Evolutionary conservation across 2,888 invertebrate genomes (phyloP).

Genomic region (Theretra japonica): DNA sequence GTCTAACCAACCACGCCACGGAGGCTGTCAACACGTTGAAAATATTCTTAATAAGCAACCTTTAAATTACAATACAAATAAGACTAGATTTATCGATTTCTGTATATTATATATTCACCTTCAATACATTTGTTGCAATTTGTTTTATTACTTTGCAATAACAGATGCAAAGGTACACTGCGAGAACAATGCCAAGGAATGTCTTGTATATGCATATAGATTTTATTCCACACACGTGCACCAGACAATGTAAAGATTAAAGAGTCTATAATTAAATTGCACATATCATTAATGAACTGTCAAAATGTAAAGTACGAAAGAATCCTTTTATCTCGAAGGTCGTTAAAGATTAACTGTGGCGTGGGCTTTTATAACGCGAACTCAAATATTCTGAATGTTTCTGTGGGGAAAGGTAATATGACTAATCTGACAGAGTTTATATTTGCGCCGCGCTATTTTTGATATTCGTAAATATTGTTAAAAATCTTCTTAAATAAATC

Average conservation of each 20-base stretch:
- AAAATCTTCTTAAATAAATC: background rate
- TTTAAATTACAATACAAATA: too few species aligned
- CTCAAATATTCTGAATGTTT: slow-evolving; percentile 17
- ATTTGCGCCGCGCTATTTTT: slow-evolving; percentile 4
- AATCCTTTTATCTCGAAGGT: background rate
- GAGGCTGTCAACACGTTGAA: too few species aligned
- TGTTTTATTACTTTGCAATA: too few species aligned
- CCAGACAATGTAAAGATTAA: background rate
- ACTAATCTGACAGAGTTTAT: slow-evolving; percentile 19
- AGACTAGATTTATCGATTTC: too few species aligned
- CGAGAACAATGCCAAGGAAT: too few species aligned
- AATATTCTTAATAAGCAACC: too few species aligned
- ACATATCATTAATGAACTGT: background rate
- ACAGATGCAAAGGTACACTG: too few species aligned
- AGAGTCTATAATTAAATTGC: background rate
- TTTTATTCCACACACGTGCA: background rate
- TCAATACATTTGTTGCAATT: too few species aligned
- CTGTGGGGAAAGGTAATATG: slow-evolving; percentile 1
- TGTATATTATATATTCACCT: too few species aligned
- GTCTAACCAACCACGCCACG: too few species aligned
- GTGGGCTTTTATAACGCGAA: slow-evolving; percentile 9
- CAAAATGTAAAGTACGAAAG: background rate
- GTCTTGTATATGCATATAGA: background rate
- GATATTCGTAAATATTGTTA: background rate
- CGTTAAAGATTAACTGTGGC: slow-evolving; percentile 8